Conservation (phyloP, 2,888 invertebrate species). For the Cheilosia vulpina region DNA sequence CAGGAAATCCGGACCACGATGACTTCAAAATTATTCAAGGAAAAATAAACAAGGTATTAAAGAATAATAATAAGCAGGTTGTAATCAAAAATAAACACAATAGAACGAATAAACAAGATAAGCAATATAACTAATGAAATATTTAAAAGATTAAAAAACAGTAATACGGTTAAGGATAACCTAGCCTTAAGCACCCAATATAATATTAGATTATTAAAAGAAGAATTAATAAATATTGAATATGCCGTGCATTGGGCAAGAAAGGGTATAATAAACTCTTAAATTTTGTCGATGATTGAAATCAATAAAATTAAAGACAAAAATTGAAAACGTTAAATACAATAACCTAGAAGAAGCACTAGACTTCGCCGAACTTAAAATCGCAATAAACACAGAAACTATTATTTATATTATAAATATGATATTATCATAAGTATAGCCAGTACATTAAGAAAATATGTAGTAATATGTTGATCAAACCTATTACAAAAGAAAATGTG, state of each 20-base stretch:
- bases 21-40: constrained; percentile 42
- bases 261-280: constrained; percentile 48
- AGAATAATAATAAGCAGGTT: constrained; percentile 46
- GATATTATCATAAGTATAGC: too few relatives aligned
- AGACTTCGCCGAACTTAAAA: too few relatives aligned
- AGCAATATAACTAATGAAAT: constrained; percentile 15
- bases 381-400: too few relatives aligned
- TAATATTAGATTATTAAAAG: constrained; percentile 60
- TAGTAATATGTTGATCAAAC: too few relatives aligned
- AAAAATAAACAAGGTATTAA: constrained; percentile 42
- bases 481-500: too few relatives aligned
- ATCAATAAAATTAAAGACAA: constrained; percentile 32
- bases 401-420: too few relatives aligned
- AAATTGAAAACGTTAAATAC: background rate
- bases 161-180: constrained; percentile 16
- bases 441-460: too few relatives aligned
- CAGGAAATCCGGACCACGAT: constrained; percentile 53
- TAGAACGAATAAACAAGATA: constrained; percentile 26
- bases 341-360: too few relatives aligned
- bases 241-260: constrained; percentile 66
- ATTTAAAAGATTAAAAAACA: constrained; percentile 17
- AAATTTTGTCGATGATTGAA: constrained; percentile 60
- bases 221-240: too few relatives aligned
- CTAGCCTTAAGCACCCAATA: constrained; percentile 33
- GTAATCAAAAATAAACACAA: constrained; percentile 49